Evolutionary conservation across 2,113 vertebrate species (phyloP).

Genomic region (Hoplias malabaricus): DNA sequence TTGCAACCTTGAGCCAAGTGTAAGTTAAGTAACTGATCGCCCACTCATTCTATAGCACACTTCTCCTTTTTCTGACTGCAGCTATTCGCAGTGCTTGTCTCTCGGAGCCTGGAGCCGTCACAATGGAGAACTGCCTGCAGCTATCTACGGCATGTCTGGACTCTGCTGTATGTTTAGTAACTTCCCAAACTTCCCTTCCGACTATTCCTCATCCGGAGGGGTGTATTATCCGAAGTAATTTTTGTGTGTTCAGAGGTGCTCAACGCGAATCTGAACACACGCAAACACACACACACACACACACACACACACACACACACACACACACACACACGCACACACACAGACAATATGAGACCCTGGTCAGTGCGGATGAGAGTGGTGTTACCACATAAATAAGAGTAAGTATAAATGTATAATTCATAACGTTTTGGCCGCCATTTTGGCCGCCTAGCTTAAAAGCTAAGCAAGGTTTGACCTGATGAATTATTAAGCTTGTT

Average conservation of each 20-base stretch:
- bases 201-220: conserved; percentile 28
- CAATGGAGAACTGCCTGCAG: conserved; percentile 67
- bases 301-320: conserved; percentile 24
- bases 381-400: conserved; percentile 33
- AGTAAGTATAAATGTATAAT: conserved; percentile 31
- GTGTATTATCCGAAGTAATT: background rate
- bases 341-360: background rate
- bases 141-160: conserved; percentile 77
- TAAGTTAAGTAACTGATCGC: conserved; percentile 37
- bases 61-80: conserved; percentile 63
- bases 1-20: background rate
- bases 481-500: conserved; percentile 45
- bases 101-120: conserved; percentile 30
- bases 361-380: conserved; percentile 26
- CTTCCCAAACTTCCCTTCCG: conserved; percentile 47
- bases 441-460: conserved; percentile 39
- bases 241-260: background rate
- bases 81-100: conserved; percentile 45
- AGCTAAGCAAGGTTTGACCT: conserved; percentile 37
- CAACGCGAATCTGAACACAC: background rate
- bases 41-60: conserved; percentile 53
- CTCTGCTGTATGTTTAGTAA: conserved; percentile 70
- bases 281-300: background rate
- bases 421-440: conserved; percentile 22
- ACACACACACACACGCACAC: conserved; percentile 3